Base-by-base conservation (phyloP, 2,888 invertebrate genomes). In the Limenitis camilla region DNA sequence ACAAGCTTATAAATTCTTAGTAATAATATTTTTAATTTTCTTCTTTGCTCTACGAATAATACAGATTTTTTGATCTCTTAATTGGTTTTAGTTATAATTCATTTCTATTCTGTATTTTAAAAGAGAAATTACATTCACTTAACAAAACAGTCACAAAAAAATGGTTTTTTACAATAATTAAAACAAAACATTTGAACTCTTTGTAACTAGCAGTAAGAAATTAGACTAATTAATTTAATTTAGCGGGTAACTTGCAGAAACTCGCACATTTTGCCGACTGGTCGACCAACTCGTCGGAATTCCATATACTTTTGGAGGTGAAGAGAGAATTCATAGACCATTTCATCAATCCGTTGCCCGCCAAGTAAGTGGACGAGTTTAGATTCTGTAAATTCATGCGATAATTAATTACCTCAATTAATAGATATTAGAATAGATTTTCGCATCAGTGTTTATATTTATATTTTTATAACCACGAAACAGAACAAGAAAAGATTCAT, bases 201-300 rank as follows among this genome's bases (percentile, higher is more conserved):
- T 59, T 56, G 45, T 40, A 47, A 51, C 35, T 36, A 40, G 49
- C 47, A 6, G 44, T 43, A 55, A 60, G 58, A 58, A 61, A 60
- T 56, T 65, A 57, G 68, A 67, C 68, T 69, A 69, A 74, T 72
- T 69, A 73, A 74, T 73, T 69, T 62, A 61, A 69, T 71, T 65
- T 57, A 59, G 60, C 53, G 64, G 51, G 60, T 68, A 61, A 66
- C 71, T 81, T 72, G 58, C 82, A 90, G 90, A 85, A 88, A 71
- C 79, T 93, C 68, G 90, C 92, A 52, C 92, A 93, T 77, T 93
- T 93, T 72, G 92, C 93, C 41, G 93, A 93, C 74, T 93, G 93
- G 93, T 92, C 92, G 47, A 88, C 85, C 60, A 92, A 92, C 76
- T 92, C 92, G 35, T 89, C 92, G 27, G 93, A 93, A 74, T 93